A percentile compares a stretch with the other conserved stretches of the same genome.
Conservation (phyloP, 2,888 invertebrate genomes). For the Microchrysa polita region DNA sequence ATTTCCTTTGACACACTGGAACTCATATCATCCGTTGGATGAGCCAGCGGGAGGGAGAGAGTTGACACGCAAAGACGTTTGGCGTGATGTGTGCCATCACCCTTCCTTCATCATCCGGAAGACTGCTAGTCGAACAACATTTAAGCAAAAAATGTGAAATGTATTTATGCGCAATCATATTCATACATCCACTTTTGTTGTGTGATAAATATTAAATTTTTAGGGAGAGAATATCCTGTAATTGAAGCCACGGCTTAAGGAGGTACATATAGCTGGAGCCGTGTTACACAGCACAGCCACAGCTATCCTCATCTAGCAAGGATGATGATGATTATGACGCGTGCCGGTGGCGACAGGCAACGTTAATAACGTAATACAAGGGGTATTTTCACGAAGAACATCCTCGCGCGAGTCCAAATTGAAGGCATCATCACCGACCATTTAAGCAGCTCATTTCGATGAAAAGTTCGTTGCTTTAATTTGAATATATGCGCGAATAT, state of each 20-base stretch:
- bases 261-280: background rate
- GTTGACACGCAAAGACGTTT: background rate
- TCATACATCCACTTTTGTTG: conserved; percentile 26
- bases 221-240: conserved; percentile 15
- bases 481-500: too few relatives aligned
- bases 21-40: background rate
- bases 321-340: too few relatives aligned
- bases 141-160: conserved; percentile 22
- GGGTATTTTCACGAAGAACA: too few relatives aligned
- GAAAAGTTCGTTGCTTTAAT: too few relatives aligned
- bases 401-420: too few relatives aligned
- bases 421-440: too few relatives aligned
- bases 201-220: conserved; percentile 35
- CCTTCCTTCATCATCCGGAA: background rate
- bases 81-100: background rate
- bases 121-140: background rate
- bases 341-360: too few relatives aligned
- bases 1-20: background rate
- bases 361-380: too few relatives aligned
- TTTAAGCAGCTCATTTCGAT: too few relatives aligned
- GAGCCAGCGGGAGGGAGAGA: background rate
- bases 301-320: too few relatives aligned
- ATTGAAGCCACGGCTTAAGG: conserved; percentile 17
- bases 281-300: too few relatives aligned
- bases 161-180: conserved; percentile 28